Conservation (phyloP, 2,113 vertebrate species). For the Sprattus sprattus region DNA sequence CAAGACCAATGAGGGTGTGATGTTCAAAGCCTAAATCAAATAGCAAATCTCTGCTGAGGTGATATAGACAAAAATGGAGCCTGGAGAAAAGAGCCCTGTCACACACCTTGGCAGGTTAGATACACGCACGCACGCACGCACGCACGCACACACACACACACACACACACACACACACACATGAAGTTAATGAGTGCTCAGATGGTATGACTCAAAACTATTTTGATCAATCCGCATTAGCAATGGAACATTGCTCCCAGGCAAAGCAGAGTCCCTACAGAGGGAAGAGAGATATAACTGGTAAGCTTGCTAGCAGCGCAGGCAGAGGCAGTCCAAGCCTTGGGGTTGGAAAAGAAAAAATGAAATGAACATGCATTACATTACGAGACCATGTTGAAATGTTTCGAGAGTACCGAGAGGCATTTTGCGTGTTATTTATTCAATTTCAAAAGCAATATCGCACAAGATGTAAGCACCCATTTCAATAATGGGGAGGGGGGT, state of each 20-base stretch:
- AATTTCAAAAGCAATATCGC: slow-evolving; percentile 26
- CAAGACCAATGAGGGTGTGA: slow-evolving; percentile 65
- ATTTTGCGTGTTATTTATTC: slow-evolving; percentile 26
- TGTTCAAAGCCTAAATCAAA: slow-evolving; percentile 67
- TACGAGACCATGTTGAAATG: slow-evolving; percentile 25
- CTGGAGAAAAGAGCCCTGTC: slow-evolving; percentile 39
- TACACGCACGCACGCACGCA: neutral
- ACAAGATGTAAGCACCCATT: slow-evolving; percentile 42
- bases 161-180: slow-evolving; percentile 26
- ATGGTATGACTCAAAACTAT: neutral
- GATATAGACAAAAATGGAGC: slow-evolving; percentile 34
- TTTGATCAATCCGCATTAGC: neutral
- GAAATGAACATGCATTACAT: slow-evolving; percentile 37
- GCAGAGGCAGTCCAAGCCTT: neutral
- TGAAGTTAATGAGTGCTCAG: neutral
- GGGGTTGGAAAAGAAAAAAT: slow-evolving; percentile 24
- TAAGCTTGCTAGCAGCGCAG: neutral
- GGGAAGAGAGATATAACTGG: neutral
- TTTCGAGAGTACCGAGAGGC: slow-evolving; percentile 11
- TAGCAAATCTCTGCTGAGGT: slow-evolving; percentile 47
- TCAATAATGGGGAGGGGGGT: slow-evolving; percentile 45
- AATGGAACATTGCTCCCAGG: neutral
- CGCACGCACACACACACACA: neutral
- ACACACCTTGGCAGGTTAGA: neutral
- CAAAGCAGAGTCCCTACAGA: neutral